phyloP scores from a whole-genome alignment of 2,113 vertebrate species.

The Platichthys flesus region DNA sequence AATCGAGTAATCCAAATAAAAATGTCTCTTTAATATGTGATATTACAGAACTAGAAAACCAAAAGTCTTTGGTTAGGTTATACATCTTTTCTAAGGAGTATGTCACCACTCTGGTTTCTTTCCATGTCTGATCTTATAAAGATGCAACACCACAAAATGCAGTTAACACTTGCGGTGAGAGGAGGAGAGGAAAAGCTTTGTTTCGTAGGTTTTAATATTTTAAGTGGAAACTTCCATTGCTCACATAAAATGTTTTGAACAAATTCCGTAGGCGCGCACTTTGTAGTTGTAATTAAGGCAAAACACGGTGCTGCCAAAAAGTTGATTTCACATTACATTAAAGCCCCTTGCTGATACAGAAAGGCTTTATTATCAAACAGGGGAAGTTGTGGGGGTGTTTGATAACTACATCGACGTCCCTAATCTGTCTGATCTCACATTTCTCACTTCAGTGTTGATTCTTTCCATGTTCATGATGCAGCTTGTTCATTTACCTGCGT shows the following conservation, averaged over 20 bases:
- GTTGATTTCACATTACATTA: neutral
- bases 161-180: neutral
- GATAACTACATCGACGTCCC: neutral
- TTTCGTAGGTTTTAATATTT: conserved; percentile 13
- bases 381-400: neutral
- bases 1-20: neutral
- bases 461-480: neutral
- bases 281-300: conserved; percentile 31
- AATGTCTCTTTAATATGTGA: neutral
- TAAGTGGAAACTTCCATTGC: conserved; percentile 15
- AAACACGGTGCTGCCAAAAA: neutral
- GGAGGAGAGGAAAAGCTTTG: neutral
- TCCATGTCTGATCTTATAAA: neutral
- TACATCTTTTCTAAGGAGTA: neutral
- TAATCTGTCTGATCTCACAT: no score
- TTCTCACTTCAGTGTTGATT: neutral
- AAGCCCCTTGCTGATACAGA: neutral
- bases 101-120: neutral
- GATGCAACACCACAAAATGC: conserved; percentile 11
- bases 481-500: neutral
- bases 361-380: neutral
- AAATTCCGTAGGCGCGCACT: neutral
- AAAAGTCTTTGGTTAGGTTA: neutral
- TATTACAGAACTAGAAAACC: neutral
- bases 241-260: conserved; percentile 24